These are phyloP conservation scores for Forbesichthys papilliferus DNA, from an alignment of 2,113 vertebrate species.

Conservation along the genomic window DNA sequence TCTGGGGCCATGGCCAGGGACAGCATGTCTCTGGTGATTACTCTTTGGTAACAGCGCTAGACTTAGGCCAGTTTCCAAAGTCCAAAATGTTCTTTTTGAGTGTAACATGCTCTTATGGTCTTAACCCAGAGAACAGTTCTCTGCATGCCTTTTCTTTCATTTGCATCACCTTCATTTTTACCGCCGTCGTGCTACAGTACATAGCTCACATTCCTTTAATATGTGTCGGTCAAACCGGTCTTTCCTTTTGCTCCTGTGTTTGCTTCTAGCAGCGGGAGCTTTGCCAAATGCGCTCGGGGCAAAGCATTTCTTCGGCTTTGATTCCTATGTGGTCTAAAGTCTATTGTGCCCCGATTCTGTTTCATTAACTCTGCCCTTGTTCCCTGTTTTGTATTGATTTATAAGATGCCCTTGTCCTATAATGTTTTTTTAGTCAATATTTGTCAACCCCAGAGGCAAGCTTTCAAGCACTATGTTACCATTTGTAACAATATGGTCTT, in stretches of 20 bases:
- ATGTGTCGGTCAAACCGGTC: neutral
- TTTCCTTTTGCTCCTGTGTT: neutral
- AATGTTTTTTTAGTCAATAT: no score
- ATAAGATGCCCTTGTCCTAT: no score
- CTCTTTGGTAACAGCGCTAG: conserved; percentile 8
- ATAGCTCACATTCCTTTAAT: neutral
- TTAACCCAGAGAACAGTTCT: conserved; percentile 7
- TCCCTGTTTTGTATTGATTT: no score
- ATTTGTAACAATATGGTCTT: neutral
- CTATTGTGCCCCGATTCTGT: neutral
- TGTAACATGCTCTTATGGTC: neutral
- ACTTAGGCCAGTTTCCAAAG: neutral
- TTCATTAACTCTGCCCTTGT: no score
- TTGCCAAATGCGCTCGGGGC: neutral
- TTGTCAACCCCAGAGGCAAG: no score
- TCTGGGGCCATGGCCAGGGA: conserved; percentile 27
- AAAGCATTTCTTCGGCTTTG: conserved; percentile 11
- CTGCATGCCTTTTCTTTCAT: neutral
- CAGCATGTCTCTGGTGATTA: conserved; percentile 18
- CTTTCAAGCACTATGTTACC: no score
- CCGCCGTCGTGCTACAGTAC: neutral
- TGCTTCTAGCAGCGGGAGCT: neutral
- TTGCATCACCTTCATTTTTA: conserved; percentile 9
- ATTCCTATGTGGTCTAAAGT: neutral
- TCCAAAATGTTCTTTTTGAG: neutral